These are phyloP conservation scores for Apodemia zela DNA, from an alignment of 2,888 invertebrate species.

Conservation along the genomic window DNA sequence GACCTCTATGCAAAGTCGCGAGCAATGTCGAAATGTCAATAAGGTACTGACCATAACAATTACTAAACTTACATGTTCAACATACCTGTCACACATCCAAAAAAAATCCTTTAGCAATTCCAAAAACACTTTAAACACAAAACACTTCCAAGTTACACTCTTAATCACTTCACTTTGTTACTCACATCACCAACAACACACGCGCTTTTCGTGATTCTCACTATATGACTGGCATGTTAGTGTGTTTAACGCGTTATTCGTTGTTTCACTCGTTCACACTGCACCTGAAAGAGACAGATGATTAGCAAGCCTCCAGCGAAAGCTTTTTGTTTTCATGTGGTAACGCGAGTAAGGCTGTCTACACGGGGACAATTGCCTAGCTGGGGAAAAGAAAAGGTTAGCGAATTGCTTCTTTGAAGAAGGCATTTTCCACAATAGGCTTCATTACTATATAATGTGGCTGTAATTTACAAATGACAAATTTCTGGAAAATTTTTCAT, in stretches of 20 bases:
- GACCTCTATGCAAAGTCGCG: conserved; percentile 6
- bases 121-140: conserved; percentile 12
- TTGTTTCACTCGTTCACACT: conserved; percentile 36
- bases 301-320: conserved; percentile 24
- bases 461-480: too few species aligned
- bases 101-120: conserved; percentile 4
- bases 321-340: conserved; percentile 29
- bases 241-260: conserved; percentile 21
- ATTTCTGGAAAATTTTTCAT: too few species aligned
- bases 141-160: conserved; percentile 4
- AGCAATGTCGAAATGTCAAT: background rate
- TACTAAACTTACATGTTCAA: background rate
- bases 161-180: conserved; percentile 8
- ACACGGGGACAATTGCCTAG: conserved; percentile 1
- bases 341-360: conserved; percentile 15
- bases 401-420: background rate
- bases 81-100: conserved; percentile 9
- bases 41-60: background rate
- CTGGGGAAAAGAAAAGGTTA: background rate
- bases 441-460: background rate
- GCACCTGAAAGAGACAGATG: conserved; percentile 29
- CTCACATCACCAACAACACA: conserved; percentile 7
- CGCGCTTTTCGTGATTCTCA: background rate
- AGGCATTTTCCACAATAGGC: background rate
- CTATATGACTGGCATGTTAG: conserved; percentile 24